Evolutionary conservation across 2,113 vertebrate species (phyloP).

Genomic region (Nerophis lumbriciformis): DNA sequence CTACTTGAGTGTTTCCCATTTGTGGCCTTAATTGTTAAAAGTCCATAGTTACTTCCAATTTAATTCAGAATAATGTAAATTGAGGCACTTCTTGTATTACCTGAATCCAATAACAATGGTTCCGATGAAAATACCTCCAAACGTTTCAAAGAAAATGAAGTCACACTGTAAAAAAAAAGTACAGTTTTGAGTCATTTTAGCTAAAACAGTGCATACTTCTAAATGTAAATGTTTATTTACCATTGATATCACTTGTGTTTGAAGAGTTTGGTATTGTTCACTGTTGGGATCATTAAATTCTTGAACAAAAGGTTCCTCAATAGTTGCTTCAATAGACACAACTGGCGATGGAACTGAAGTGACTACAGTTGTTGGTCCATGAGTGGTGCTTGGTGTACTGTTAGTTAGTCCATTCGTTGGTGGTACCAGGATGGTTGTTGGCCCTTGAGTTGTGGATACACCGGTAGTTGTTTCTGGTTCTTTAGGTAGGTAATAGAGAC

Average conservation of each 20-base stretch:
- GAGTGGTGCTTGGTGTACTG: no score
- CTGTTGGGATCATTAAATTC: constrained; percentile 6
- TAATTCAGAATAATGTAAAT: not conserved
- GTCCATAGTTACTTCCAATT: not conserved
- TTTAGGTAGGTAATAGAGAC: no score
- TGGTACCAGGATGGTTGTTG: no score
- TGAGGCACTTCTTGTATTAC: not conserved
- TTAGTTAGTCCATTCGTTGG: no score
- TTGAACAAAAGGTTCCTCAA: constrained; percentile 1
- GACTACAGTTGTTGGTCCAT: not conserved
- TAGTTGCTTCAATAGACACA: not conserved
- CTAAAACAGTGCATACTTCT: not conserved
- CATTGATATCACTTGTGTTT: not conserved
- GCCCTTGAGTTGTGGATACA: no score
- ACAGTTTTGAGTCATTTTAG: not conserved
- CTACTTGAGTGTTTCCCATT: not conserved
- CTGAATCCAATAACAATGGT: not conserved
- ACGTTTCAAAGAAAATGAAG: not conserved
- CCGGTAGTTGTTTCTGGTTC: no score
- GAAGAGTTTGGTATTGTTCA: not conserved
- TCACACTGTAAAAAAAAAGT: not conserved
- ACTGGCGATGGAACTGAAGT: no score
- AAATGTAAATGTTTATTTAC: not conserved
- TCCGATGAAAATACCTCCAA: not conserved
- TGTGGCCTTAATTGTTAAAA: not conserved